A percentile compares a stretch with the other conserved stretches of the same genome.
Evolutionary conservation across 2,113 vertebrate species (phyloP).

Genomic region (Galemys pyrenaicus): DNA sequence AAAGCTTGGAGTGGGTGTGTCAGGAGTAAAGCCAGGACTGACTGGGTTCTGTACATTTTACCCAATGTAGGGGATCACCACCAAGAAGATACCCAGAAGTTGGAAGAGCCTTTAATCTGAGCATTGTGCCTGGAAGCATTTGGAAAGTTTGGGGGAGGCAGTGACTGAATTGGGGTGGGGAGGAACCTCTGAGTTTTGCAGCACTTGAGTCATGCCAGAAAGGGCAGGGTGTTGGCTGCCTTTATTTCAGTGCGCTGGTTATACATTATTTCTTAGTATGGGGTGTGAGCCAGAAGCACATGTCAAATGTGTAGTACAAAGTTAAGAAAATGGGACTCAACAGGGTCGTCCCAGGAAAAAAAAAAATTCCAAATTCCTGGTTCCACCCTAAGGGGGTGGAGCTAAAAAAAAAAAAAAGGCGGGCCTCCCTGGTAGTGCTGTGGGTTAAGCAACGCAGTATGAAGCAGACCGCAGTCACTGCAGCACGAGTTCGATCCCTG

Average conservation of each 20-base stretch:
- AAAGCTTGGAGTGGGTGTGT: too few species aligned
- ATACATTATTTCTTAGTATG: background rate
- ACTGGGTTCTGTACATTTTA: background rate
- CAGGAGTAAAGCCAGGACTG: background rate
- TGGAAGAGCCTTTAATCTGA: background rate
- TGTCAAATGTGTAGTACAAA: too few species aligned
- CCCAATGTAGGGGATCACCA: background rate
- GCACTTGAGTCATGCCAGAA: background rate
- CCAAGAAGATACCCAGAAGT: background rate
- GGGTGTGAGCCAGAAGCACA: background rate
- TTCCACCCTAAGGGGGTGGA: too few species aligned
- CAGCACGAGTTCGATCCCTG: too few species aligned
- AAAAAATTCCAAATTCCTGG: too few species aligned
- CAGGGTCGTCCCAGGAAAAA: too few species aligned
- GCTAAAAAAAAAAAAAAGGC: too few species aligned
- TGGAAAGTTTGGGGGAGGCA: background rate
- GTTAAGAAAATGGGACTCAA: background rate
- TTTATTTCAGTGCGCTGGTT: background rate
- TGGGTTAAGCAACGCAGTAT: too few species aligned
- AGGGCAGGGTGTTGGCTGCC: background rate
- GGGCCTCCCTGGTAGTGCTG: too few species aligned
- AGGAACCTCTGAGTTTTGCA: background rate
- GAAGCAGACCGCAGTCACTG: too few species aligned
- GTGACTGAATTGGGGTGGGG: background rate
- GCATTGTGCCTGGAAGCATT: background rate